phyloP scores from a whole-genome alignment of 35 echinoderm and acorn worm species.

The Apostichopus californicus region DNA sequence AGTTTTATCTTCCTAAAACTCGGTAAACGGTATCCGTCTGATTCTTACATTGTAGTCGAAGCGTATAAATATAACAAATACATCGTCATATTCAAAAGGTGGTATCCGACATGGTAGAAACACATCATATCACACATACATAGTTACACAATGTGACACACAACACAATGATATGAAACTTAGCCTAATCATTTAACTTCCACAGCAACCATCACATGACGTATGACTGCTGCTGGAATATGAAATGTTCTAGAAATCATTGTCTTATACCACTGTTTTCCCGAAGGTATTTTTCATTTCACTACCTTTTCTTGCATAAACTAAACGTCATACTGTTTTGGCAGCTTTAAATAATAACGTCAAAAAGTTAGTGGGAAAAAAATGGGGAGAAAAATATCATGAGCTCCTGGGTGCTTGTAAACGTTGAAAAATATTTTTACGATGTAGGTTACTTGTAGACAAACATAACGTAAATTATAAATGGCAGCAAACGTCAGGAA shows the following conservation, averaged over 20 bases:
- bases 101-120: no score
- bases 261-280: neutral
- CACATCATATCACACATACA: no score
- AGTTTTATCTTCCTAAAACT: no score
- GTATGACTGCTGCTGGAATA: no score
- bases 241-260: neutral
- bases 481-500: slow-evolving; percentile 22
- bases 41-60: no score
- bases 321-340: neutral
- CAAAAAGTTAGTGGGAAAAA: neutral
- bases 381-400: neutral
- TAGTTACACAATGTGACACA: no score
- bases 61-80: no score
- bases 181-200: no score
- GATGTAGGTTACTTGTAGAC: slow-evolving; percentile 1
- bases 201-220: no score
- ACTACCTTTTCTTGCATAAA: neutral
- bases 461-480: slow-evolving; percentile 45
- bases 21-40: no score
- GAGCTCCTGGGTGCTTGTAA: neutral
- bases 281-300: neutral
- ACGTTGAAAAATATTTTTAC: slow-evolving; percentile 1
- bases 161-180: no score
- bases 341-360: neutral
- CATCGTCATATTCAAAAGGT: no score